Evolutionary conservation across 2,113 vertebrate species (phyloP), one percentile per base, ranked within the genome.

Genomic region (Dicentrarchus labrax): DNA sequence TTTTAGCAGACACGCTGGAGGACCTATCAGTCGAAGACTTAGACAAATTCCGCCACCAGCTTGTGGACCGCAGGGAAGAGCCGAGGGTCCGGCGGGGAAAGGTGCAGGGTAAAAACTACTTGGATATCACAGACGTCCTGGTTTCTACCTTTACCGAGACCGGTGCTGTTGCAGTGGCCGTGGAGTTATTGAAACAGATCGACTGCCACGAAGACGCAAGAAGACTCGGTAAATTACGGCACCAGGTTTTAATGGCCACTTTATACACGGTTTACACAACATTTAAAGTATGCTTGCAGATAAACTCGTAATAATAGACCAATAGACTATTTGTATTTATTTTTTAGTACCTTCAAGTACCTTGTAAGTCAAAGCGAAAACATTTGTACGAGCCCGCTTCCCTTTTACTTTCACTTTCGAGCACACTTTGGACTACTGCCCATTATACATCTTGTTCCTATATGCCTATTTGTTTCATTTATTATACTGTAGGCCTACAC

Each of bases 1-100:
- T 22, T 3, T 0, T 93, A 2, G 0, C 24, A 1, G 41, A 73
- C 0, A 0, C 1, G 1, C 62, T 94, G 67, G 53, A 78, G 0
- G 1, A 89, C 24, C 53, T 95, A 13, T 0, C 0, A 0, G 0
- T 53, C 0, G 0, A 0, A 0, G 0, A 85, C 0, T 66, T 88
- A 0, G 7, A 24, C 0, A 72, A 39, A 7, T 94, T 95, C 53
- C 9, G 72, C 57, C 0, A 0, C 19, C 1, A 10, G 1, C 65
- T 95, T 1, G 0, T 85, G 51, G 85, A 88, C 45, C 86, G 91
- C 5, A 38, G 6, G 2, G 24, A 16, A 0, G 1, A 13, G 21
- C 86, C 87, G 21, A 66, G 65, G 0, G 61, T 94, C 13, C 8
- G 10, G 8, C 0, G 61, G 2, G 41, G 6, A 17, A 7, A 0